Percentiles rank a stretch among this genome's conserved stretches.
phyloP scores from a whole-genome alignment of 2,113 vertebrate genomes.

The Kryptolebias marmoratus region DNA sequence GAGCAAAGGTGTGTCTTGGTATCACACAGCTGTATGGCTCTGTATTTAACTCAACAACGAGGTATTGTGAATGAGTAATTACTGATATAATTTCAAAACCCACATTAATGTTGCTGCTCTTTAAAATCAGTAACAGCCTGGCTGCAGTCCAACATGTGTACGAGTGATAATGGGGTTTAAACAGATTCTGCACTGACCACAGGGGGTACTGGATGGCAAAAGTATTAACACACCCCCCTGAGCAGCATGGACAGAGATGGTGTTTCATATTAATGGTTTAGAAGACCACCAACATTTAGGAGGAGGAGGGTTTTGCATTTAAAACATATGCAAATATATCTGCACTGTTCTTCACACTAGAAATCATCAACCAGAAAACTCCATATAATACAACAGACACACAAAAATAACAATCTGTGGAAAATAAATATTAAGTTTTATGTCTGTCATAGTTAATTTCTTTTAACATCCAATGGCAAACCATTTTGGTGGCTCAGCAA shows the following conservation, averaged over 20 bases:
- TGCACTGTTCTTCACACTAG: background rate
- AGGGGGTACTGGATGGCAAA: background rate
- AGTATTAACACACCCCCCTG: background rate
- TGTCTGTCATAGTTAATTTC: too few relatives aligned
- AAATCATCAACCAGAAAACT: background rate
- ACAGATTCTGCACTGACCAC: background rate
- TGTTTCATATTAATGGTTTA: background rate
- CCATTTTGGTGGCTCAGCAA: too few relatives aligned
- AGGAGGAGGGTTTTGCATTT: background rate
- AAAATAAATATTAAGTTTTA: background rate
- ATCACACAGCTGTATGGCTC: background rate
- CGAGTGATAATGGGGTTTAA: background rate
- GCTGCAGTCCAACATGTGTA: background rate
- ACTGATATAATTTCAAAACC: background rate
- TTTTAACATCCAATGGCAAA: too few relatives aligned
- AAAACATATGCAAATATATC: background rate
- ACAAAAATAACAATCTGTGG: background rate
- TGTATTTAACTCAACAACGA: slow-evolving; percentile 5
- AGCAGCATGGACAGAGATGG: background rate
- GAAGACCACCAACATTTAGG: background rate
- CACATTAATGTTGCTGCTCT: background rate
- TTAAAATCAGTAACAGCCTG: background rate
- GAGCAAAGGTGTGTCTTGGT: slow-evolving; percentile 33
- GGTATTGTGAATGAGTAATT: background rate
- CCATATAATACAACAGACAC: background rate